Evolutionary conservation across 2,888 invertebrate species (phyloP), one percentile per base, ranked within the genome.

Genomic region (Archips xylosteana): DNA sequence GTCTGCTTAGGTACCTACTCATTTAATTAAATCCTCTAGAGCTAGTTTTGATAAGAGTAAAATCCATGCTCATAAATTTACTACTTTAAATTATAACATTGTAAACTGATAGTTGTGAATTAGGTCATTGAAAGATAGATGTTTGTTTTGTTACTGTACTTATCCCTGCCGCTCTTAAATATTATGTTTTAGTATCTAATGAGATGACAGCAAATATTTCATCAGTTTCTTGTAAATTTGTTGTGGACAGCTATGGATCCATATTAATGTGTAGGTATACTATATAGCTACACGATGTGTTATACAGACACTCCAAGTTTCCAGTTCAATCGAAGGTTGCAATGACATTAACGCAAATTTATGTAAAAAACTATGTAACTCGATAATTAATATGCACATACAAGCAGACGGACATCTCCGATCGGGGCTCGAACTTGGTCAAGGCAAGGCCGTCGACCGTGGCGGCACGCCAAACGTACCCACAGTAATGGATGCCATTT

Each of bases 361-460:
- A 81, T 79, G 78, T 76, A 78, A 78, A 85, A 82, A 86, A 84
- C 80, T 82, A 79, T 74, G 70, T 77, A 77, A 79, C 78, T 77
- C 75, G 77, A 82, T 84, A 87, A 89, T 89, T 86, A 84, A 84
- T 86, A 89, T 88, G 85, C 86, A 84, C 80, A 81, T 81, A 82
- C 79, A 82, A 82, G 79, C 79, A 82, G 81, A 82, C 84, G 83
- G 87, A 87, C 87, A 87, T 87, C 87, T 87, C 85, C 51, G 61
- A 76, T 84, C 84, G 86, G 12, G 45, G 81, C 83, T 84, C 84
- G 85, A 93, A 89, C 83, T 92, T 92, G 93, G 93, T 93, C 93
- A 93, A 93, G 93, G 93, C 89, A 84, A 91, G 87, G 87, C 87
- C 86, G 85, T 82, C 87, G 91, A 89, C 89, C 91, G 89, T 92